phyloP scores from a whole-genome alignment of 2,113 vertebrate species.

The Prunella fulvescens region DNA sequence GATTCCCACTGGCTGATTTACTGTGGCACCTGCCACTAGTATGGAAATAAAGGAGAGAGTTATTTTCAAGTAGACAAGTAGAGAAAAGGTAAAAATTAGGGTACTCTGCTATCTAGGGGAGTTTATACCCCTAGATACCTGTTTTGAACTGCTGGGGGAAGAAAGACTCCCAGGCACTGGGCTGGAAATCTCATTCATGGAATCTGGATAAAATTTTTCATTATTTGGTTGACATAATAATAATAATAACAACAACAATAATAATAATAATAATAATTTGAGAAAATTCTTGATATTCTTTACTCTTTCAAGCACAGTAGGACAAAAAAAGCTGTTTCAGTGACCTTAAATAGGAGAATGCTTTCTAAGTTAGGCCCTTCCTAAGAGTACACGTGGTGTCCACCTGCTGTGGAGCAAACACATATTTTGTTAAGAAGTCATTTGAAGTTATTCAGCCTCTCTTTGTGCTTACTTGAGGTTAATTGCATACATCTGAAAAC shows the following conservation, averaged over 20 bases:
- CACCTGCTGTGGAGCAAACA: background rate
- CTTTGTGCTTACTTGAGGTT: background rate
- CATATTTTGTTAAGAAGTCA: background rate
- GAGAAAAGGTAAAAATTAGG: background rate
- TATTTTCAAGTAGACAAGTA: background rate
- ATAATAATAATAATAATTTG: background rate
- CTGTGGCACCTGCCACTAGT: background rate
- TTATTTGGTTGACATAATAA: background rate
- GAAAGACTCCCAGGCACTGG: background rate
- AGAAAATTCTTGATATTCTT: background rate
- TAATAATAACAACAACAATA: too few species aligned
- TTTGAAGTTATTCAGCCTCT: background rate
- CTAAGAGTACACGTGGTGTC: fast-evolving
- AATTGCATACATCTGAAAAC: background rate
- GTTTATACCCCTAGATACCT: background rate
- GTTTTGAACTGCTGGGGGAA: background rate
- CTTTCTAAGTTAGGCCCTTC: background rate
- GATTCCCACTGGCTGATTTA: slow-evolving; percentile 39
- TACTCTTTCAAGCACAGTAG: background rate
- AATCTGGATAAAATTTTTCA: background rate
- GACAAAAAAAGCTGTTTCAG: background rate
- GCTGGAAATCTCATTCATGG: background rate
- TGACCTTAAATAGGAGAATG: background rate
- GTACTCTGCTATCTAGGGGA: background rate
- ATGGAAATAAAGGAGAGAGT: background rate